Evolutionary conservation across 2,113 vertebrate genomes (phyloP), one percentile per base, ranked within the genome.

Genomic region (Anolis carolinensis): DNA sequence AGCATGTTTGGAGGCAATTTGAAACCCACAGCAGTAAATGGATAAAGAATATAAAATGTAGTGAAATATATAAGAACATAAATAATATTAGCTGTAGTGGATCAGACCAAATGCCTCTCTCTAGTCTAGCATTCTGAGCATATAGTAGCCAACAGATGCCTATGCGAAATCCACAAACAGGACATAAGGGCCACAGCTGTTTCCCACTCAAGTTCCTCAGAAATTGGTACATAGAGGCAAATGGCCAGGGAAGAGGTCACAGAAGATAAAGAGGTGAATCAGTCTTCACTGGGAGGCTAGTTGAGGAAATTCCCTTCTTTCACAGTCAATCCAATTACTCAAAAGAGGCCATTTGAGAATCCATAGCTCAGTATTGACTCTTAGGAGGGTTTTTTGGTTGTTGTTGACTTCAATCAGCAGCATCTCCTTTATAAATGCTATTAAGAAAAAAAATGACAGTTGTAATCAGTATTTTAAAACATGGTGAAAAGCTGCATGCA

Each of bases 371-470:
- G 23, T n/a, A 71, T 18, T 27, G 76, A n/a, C 18, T 44, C 16
- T 36, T 20, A 18, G 11, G 34, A 5, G 39, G 39, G 39, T 44
- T 44, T 44, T 44, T 44, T 44, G 2, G 13, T 23, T 14, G 65
- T 48, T 68, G 65, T 30, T 68, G 39, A 32, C 62, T 77, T 70
- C 50, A 78, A 62, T 44, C 73, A 71, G 39, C 52, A 32, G 27
- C 63, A 32, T 71, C 65, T 87, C 76, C 16, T 44, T 81, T 81
- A 59, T 67, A 86, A 81, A 16, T 65, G 34, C 32, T 59, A 44
- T 55, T 62, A 78, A 71, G 65, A 71, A 78, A 62, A n/a, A 11
- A 23, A 52, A 82, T 25, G 63, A 32, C 59, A 82, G 67, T 48
- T 82, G 34, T 39, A 82, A 76, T 62, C 44, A 48, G 62, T n/a